A percentile compares a stretch with the other conserved stretches of the same genome.
phyloP scores from a whole-genome alignment of 2,888 invertebrate genomes.

The Tridacna gigas region DNA sequence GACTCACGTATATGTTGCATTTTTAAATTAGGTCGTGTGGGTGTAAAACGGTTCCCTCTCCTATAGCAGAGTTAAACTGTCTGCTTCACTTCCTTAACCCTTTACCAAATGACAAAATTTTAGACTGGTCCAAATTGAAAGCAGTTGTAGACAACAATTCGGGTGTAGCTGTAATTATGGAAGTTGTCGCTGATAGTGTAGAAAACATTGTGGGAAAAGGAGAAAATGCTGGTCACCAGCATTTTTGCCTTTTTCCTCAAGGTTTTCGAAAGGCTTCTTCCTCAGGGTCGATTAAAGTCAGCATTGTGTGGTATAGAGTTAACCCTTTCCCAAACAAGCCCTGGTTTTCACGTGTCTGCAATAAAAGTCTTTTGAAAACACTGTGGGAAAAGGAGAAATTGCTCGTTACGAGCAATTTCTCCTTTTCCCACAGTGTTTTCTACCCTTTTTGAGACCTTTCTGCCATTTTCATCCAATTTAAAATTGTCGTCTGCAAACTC shows the following conservation, averaged over 20 bases:
- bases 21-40: too few relatives aligned
- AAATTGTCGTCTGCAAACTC: too few relatives aligned
- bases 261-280: not conserved
- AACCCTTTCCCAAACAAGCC: not conserved
- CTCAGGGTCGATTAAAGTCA: not conserved
- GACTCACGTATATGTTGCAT: too few relatives aligned
- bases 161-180: not conserved
- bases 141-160: too few relatives aligned
- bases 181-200: not conserved
- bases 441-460: too few relatives aligned
- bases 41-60: too few relatives aligned
- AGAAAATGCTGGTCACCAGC: not conserved
- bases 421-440: not conserved
- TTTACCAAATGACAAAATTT: too few relatives aligned
- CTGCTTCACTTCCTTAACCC: too few relatives aligned
- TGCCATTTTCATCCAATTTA: too few relatives aligned
- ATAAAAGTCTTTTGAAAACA: not conserved
- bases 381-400: not conserved
- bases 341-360: not conserved
- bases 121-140: too few relatives aligned
- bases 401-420: not conserved
- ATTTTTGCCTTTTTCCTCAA: not conserved
- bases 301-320: not conserved
- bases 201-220: not conserved
- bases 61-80: too few relatives aligned